Evolutionary conservation across 2,888 invertebrate species (phyloP), one percentile per base, ranked within the genome.

Genomic region (Tetropium fuscum): DNA sequence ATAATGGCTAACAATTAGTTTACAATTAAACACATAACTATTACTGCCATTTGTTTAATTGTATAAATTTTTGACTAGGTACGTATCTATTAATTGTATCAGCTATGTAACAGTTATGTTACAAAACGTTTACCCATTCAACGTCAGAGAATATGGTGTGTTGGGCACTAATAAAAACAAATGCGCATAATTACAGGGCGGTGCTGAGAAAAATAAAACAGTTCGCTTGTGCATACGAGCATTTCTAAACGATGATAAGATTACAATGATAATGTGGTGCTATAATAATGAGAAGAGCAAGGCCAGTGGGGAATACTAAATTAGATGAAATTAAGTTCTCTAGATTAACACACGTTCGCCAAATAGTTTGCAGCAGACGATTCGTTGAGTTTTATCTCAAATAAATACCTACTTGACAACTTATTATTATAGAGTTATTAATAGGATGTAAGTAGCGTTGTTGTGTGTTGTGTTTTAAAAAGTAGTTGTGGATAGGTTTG

Each of bases 241-340:
- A 65, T 74, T 73, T 77, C 74, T 75, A 74, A 77, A 76, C 72
- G 66, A 68, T 74, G 79, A 79, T 79, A 78, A 79, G 78, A 78
- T 78, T 78, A 75, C 66, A 66, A 53, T 66, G 74, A 74, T 75
- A 72, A 68, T 74, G 63, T 44, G 63, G 70, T 59, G 58, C 48
- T 49, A 59, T n/a, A n/a, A n/a, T 71, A 73, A 73, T 71, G 74
- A 74, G 69, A 69, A 62, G 67, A 60, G 59, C 75, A 75, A 76
- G 75, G 76, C 69, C 74, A 69, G 56, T 64, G 63, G 68, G 70
- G 66, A 66, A 60, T 64, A 63, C 55, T 70, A 68, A 74, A 69
- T 69, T 68, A 70, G 66, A 71, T 69, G 70, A 63, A 71, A 73
- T 70, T 71, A 67, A 72, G 60, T 67, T 62, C 45, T 64, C 53